Percentiles rank a stretch among this genome's conserved stretches.
phyloP scores from a whole-genome alignment of 2,888 invertebrate species.

The Lasioglossum vierecki region DNA sequence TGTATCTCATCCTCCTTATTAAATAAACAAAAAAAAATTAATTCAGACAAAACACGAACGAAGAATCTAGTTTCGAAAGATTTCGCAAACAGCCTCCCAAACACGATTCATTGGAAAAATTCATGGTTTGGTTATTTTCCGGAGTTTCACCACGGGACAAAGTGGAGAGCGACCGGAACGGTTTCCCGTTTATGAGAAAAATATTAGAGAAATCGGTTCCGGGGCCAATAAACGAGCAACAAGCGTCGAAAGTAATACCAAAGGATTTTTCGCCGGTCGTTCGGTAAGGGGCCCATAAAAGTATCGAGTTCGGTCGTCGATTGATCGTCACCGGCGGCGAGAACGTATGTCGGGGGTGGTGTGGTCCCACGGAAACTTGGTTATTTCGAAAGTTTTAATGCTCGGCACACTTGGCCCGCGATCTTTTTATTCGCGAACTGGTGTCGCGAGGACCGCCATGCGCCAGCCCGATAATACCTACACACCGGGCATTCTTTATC shows the following conservation, averaged over 20 bases:
- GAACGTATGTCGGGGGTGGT: slow-evolving; percentile 21
- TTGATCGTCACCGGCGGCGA: slow-evolving; percentile 12
- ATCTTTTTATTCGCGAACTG: slow-evolving; percentile 6
- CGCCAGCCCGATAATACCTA: slow-evolving; percentile 41
- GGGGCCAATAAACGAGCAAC: neutral
- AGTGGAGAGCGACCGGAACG: neutral
- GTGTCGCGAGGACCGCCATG: neutral
- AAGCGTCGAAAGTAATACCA: neutral
- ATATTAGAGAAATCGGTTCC: neutral
- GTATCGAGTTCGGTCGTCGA: neutral
- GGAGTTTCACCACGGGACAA: neutral
- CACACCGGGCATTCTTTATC: slow-evolving; percentile 12
- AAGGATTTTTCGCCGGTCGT: neutral
- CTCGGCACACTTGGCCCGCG: slow-evolving; percentile 2
- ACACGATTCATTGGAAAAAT: neutral
- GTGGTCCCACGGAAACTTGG: slow-evolving; percentile 48
- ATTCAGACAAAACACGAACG: too few relatives aligned
- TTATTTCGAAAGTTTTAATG: slow-evolving; percentile 66
- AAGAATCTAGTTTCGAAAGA: neutral
- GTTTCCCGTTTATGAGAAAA: neutral
- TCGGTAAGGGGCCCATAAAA: neutral
- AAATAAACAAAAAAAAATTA: too few relatives aligned
- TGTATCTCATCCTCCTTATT: too few relatives aligned
- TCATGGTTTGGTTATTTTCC: neutral
- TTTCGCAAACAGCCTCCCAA: neutral